A percentile compares a stretch with the other conserved stretches of the same genome.
Evolutionary conservation across 2,113 vertebrate species (phyloP).

Genomic region (Ammodramus savannarum): DNA sequence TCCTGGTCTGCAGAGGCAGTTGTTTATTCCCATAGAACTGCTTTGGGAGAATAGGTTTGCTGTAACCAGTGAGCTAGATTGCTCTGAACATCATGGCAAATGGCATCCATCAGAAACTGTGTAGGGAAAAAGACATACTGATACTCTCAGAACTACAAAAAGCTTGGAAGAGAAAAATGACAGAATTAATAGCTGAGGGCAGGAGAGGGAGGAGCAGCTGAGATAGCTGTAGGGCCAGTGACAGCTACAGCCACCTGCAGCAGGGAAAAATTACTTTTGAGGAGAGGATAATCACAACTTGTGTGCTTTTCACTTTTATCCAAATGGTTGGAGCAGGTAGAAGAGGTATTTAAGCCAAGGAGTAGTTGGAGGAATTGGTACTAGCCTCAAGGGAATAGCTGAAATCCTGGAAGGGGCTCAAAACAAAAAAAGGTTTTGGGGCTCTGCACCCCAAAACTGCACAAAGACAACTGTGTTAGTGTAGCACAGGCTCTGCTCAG

Average conservation of each 20-base stretch:
- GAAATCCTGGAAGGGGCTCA: background rate
- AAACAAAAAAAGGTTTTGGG: too few species aligned
- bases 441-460: background rate
- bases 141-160: background rate
- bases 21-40: background rate
- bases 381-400: background rate
- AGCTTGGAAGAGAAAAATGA: background rate
- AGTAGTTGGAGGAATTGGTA: background rate
- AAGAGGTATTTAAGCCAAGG: background rate
- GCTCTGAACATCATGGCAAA: background rate
- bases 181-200: background rate
- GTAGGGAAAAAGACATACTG: background rate
- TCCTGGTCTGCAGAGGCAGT: background rate
- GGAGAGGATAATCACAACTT: background rate
- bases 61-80: background rate
- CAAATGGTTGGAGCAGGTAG: background rate
- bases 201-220: background rate
- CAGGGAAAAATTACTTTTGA: background rate
- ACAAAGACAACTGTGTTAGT: accelerated
- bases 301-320: background rate
- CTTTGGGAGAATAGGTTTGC: background rate
- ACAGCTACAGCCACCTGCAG: background rate
- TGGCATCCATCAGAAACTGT: background rate
- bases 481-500: background rate
- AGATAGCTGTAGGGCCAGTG: background rate